Evolutionary conservation across 2,797 vertebrate species (phyloP).

Genomic region (Pseudochromis fuscus): DNA sequence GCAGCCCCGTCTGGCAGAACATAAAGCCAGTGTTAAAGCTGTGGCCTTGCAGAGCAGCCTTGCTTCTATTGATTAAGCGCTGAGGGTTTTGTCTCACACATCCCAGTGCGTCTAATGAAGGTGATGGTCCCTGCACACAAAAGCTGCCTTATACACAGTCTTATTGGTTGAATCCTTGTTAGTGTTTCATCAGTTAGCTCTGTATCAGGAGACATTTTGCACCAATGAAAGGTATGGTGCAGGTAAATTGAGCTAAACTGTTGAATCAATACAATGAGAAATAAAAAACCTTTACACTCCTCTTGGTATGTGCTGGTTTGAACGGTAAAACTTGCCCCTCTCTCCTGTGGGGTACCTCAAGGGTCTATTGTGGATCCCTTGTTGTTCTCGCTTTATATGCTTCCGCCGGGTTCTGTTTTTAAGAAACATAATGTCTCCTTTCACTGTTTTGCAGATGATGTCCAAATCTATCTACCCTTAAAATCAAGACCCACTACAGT

Average conservation of each 20-base stretch:
- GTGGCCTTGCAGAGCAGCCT: slow-evolving; percentile 26
- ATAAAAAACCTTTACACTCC: background rate
- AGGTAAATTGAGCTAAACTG: background rate
- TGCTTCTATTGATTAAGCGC: slow-evolving; percentile 38
- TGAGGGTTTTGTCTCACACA: slow-evolving; percentile 34
- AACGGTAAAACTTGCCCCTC: too few species aligned
- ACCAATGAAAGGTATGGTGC: background rate
- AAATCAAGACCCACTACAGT: too few species aligned
- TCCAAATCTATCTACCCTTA: too few species aligned
- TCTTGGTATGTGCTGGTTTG: slow-evolving; percentile 1
- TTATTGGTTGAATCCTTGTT: background rate
- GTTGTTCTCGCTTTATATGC: too few species aligned
- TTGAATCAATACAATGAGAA: background rate
- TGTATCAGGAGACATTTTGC: background rate
- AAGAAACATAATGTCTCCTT: too few species aligned
- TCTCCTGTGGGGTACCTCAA: too few species aligned
- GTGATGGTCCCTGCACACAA: background rate
- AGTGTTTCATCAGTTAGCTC: background rate
- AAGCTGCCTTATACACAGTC: background rate
- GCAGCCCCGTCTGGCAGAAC: slow-evolving; percentile 37
- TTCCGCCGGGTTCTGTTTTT: too few species aligned
- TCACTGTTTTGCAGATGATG: too few species aligned
- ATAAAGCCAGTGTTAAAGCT: slow-evolving; percentile 30
- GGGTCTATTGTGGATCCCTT: too few species aligned
- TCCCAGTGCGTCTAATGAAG: slow-evolving; percentile 21